Conservation (phyloP, 2,797 vertebrate genomes). For the Enteromius viviparus region DNA sequence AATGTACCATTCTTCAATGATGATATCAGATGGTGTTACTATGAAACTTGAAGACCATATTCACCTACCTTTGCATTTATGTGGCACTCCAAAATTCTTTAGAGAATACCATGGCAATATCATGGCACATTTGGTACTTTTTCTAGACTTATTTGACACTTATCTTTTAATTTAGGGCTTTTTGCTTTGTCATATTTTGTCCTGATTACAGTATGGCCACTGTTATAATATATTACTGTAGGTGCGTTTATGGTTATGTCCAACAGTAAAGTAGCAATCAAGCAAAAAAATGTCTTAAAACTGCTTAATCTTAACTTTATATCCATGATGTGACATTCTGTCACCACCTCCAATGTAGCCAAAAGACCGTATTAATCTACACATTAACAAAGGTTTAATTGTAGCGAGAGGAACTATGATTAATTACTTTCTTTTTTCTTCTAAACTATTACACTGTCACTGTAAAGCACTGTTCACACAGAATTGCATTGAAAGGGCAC, state of each 20-base stretch:
- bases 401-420: not conserved
- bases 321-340: not conserved
- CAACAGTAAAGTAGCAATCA: not conserved
- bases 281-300: not conserved
- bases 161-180: not conserved
- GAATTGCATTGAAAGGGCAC: slow-evolving; percentile 15
- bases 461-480: slow-evolving; percentile 4
- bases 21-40: not conserved
- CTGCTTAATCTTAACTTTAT: not conserved
- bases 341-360: not conserved
- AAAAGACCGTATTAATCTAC: not conserved
- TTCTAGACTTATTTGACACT: not conserved
- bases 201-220: not conserved
- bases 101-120: not conserved
- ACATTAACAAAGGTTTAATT: not conserved
- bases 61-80: not conserved
- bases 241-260: not conserved
- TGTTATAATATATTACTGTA: not conserved
- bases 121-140: not conserved
- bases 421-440: slow-evolving; percentile 1
- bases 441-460: slow-evolving; percentile 6
- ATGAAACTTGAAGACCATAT: not conserved
- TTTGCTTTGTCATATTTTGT: not conserved
- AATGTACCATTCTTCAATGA: not conserved
- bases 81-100: not conserved